Evolutionary conservation across 2,888 invertebrate genomes (phyloP).

Genomic region (Phasia obesa): DNA sequence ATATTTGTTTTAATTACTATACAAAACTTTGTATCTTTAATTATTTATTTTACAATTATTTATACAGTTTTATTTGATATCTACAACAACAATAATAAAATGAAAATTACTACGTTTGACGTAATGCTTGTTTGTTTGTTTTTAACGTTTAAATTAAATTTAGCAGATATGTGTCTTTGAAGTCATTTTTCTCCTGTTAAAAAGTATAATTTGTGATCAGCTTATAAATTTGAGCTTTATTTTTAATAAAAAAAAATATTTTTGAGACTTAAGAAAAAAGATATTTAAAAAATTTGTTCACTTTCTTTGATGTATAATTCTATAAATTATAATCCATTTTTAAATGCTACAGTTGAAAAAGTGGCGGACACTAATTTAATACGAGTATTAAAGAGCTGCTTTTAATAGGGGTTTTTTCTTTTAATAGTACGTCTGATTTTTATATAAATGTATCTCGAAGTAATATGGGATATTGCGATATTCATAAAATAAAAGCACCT

Average conservation of each 20-base stretch:
- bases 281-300: neutral
- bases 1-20: constrained; percentile 52
- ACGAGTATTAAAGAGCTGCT: no score
- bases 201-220: constrained; percentile 37
- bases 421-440: no score
- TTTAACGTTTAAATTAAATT: constrained; percentile 31
- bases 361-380: no score
- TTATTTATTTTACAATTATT: constrained; percentile 60
- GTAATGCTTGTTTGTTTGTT: constrained; percentile 42
- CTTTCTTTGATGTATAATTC: neutral
- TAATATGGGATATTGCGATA: no score
- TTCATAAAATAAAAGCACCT: no score
- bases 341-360: no score
- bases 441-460: no score
- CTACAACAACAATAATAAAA: constrained; percentile 62
- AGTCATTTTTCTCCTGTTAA: constrained; percentile 49
- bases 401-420: no score
- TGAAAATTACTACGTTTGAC: constrained; percentile 61
- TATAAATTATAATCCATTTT: no score
- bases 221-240: constrained; percentile 55
- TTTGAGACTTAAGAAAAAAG: constrained; percentile 25
- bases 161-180: constrained; percentile 63
- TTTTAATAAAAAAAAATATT: neutral
- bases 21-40: constrained; percentile 61
- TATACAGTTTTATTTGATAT: constrained; percentile 58